These are phyloP conservation scores for Calameuta filiformis DNA, from an alignment of 2,888 invertebrate genomes.

Conservation along the genomic window DNA sequence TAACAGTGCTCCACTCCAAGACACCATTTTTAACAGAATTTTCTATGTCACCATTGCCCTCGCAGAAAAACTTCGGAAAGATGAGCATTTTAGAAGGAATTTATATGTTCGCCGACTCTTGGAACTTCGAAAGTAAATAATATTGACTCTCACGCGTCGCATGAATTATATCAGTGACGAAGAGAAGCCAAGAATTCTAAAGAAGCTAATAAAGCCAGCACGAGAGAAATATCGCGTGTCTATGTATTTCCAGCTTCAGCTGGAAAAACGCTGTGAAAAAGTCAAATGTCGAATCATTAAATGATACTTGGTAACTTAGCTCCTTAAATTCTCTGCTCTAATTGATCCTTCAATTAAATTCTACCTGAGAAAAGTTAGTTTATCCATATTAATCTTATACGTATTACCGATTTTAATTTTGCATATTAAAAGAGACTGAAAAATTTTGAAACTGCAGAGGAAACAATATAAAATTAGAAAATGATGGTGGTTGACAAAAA, in stretches of 20 bases:
- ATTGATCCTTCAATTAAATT: neutral
- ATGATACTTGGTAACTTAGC: neutral
- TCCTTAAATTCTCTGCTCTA: neutral
- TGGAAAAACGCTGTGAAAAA: neutral
- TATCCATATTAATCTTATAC: neutral
- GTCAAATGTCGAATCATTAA: neutral
- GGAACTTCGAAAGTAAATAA: neutral
- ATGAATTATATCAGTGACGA: neutral
- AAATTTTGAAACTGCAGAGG: neutral
- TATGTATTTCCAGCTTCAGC: neutral
- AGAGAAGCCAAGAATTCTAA: neutral
- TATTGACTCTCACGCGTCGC: neutral
- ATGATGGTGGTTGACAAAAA: neutral
- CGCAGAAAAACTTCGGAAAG: neutral
- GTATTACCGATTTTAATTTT: neutral
- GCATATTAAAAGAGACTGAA: neutral
- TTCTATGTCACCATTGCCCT: neutral
- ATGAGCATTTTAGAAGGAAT: neutral
- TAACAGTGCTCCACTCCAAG: neutral
- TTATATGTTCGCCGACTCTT: neutral
- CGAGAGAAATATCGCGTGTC: neutral
- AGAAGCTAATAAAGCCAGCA: neutral
- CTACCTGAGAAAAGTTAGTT: neutral
- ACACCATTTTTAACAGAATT: neutral
- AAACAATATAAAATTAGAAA: neutral